A percentile compares a stretch with the other conserved stretches of the same genome.
These are phyloP conservation scores for Dipodomys merriami DNA, from an alignment of 2,113 vertebrate genomes.

Conservation along the genomic window DNA sequence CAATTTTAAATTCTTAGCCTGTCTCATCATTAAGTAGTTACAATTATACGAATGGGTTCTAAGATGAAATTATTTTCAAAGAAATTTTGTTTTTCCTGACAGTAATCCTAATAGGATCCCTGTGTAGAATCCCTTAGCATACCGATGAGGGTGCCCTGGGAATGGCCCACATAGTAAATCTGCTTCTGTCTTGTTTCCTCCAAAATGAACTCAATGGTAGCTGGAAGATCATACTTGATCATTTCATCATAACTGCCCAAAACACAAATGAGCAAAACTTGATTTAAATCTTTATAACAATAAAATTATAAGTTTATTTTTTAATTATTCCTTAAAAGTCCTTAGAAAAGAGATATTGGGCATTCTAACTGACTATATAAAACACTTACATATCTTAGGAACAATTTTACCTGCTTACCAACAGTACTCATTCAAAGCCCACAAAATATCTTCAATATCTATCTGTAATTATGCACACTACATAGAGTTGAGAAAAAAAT, in stretches of 20 bases:
- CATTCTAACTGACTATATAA: not conserved
- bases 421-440: not conserved
- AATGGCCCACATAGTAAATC: constrained; percentile 94
- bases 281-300: not conserved
- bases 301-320: not conserved
- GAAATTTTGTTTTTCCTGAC: too few species aligned
- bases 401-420: not conserved
- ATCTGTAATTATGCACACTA: not conserved
- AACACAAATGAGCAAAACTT: constrained; percentile 17
- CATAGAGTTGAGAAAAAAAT: too few species aligned
- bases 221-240: constrained; percentile 94
- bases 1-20: too few species aligned
- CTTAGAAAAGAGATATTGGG: too few species aligned
- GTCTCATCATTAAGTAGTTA: too few species aligned
- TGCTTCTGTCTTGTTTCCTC: constrained; percentile 90
- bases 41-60: too few species aligned
- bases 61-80: too few species aligned
- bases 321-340: too few species aligned
- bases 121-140: constrained; percentile 53
- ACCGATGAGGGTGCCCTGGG: constrained; percentile 95
- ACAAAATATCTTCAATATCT: not conserved
- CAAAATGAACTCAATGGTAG: constrained; percentile 91
- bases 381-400: not conserved
- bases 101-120: too few species aligned
- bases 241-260: constrained; percentile 91